Conservation (phyloP, 2,113 vertebrate species). For the Etheostoma spectabile region DNA sequence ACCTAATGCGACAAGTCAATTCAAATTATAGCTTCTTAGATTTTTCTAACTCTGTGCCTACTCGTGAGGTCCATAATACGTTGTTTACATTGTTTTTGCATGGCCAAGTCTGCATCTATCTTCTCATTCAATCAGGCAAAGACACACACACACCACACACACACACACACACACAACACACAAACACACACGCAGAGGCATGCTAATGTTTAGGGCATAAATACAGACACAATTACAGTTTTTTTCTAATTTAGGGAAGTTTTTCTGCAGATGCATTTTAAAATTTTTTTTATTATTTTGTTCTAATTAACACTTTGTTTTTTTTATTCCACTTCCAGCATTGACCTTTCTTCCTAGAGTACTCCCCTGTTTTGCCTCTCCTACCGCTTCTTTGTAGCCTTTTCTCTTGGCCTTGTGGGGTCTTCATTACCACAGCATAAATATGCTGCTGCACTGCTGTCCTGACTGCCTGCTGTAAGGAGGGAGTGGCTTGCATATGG, state of each 20-base stretch:
- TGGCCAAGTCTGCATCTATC: neutral
- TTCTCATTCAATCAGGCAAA: neutral
- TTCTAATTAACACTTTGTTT: too few relatives aligned
- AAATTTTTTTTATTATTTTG: slow-evolving; percentile 92
- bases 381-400: slow-evolving; percentile 36
- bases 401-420: slow-evolving; percentile 68
- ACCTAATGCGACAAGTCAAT: neutral
- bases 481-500: too few relatives aligned
- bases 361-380: slow-evolving; percentile 50
- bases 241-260: neutral
- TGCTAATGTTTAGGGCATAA: neutral
- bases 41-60: neutral
- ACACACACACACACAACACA: too few relatives aligned
- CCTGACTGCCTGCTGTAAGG: too few relatives aligned
- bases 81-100: slow-evolving; percentile 1
- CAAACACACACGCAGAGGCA: neutral
- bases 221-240: neutral
- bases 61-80: neutral
- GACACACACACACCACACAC: slow-evolving; percentile 62
- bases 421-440: slow-evolving; percentile 77
- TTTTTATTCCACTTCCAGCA: slow-evolving; percentile 86
- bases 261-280: slow-evolving; percentile 89
- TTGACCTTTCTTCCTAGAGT: slow-evolving; percentile 79
- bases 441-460: too few relatives aligned
- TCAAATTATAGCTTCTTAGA: slow-evolving; percentile 20